A percentile compares a stretch with the other conserved stretches of the same genome.
phyloP scores from a whole-genome alignment of 53 echinoderm and acorn worm genomes.

The Crossaster papposus region DNA sequence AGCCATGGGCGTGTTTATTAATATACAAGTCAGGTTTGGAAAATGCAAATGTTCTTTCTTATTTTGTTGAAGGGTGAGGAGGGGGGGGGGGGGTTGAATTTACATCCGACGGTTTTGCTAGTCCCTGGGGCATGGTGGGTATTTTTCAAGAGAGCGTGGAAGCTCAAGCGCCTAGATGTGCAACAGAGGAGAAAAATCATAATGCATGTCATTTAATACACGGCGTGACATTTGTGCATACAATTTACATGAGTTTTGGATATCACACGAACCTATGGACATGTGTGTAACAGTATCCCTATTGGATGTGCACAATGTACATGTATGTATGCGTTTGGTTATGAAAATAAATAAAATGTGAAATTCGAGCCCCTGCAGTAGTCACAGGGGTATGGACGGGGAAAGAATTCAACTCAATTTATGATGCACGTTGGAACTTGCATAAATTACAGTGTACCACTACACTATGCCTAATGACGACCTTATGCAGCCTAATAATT shows the following conservation, averaged over 20 bases:
- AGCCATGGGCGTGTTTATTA: neutral
- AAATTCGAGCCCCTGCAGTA: too few relatives aligned
- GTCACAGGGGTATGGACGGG: too few relatives aligned
- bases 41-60: neutral
- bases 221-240: neutral
- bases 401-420: too few relatives aligned
- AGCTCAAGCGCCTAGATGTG: neutral
- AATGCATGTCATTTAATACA: neutral
- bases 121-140: neutral
- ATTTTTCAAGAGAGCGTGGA: neutral
- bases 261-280: neutral
- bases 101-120: neutral
- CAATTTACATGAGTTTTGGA: neutral
- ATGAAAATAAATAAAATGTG: too few relatives aligned
- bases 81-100: too few relatives aligned
- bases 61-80: too few relatives aligned
- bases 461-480: neutral
- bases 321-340: too few relatives aligned
- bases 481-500: neutral
- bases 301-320: too few relatives aligned
- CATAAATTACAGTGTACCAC: neutral
- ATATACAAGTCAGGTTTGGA: constrained; percentile 5
- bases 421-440: too few relatives aligned
- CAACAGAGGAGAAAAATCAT: neutral
- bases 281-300: too few relatives aligned